Base-by-base conservation (phyloP, 2,113 vertebrate genomes). In the Heterocephalus glaber region DNA sequence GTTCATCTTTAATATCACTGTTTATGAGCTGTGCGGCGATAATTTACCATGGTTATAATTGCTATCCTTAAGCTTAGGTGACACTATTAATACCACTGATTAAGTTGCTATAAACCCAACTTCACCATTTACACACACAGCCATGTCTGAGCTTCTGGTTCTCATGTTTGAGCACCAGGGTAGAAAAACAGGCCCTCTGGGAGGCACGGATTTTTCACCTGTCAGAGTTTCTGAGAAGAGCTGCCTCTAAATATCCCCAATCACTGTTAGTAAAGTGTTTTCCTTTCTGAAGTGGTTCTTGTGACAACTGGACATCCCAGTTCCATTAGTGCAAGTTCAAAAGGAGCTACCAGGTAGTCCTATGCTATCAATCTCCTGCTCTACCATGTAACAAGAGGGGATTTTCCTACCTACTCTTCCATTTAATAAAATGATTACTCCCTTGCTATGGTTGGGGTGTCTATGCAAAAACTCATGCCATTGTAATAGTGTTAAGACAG, bases 61-160 rank as follows among this genome's bases (percentile, higher is more conserved):
- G 98, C 95, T 97, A 97, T 98, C 98, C 98, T 98, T 98, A 99
- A 98, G 97, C 97, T 98, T 98, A 98, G 98, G 98, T 98, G 97
- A 98, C 95, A 74, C 98, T 98, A 98, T 98, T 99, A 99, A 99
- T 98, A 98, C 98, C 94, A 86, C 98, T 98, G 98, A 98, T 99
- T 98, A 98, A 98, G 98, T 97, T 97, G 93, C 98, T 98, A 76
- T 97, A 98, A 98, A 98, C 97, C 98, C 86, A 97, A 96, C 98
- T 97, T 97, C 94, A 61, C 98, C 97, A 96, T 97, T 86, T 97
- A 97, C 94, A 97, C 97, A 98, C 98, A 98, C 97, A 98, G 97
- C 97, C 54, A 33, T 44, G 24, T 97, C 96, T 94, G 96, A 98
- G 92, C 83, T 54, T 89, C 96, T 94, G 96, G 89, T 93, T 74